Evolutionary conservation across 2,113 vertebrate species (phyloP).

Genomic region (Lota lota): DNA sequence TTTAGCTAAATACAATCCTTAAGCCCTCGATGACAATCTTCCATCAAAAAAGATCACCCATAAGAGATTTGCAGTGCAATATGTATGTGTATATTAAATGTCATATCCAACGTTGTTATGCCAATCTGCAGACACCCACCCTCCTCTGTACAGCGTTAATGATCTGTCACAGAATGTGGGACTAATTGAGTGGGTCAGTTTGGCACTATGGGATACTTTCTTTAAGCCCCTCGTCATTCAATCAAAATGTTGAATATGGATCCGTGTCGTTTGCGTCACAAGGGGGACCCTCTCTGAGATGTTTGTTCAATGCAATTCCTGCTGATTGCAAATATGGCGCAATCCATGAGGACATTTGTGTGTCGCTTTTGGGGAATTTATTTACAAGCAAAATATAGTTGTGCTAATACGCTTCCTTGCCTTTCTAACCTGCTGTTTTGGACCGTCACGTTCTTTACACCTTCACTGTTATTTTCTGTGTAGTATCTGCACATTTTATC

Average conservation of each 20-base stretch:
- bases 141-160: constrained; percentile 7
- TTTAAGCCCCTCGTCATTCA: constrained; percentile 50
- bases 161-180: constrained; percentile 27
- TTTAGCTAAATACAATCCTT: too few species aligned
- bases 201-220: constrained; percentile 23
- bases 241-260: constrained; percentile 61
- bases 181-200: constrained; percentile 62
- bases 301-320: constrained; percentile 45
- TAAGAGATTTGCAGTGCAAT: too few species aligned
- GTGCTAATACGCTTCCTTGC: too few species aligned
- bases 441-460: constrained; percentile 45
- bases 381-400: constrained; percentile 9
- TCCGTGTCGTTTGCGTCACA: constrained; percentile 58
- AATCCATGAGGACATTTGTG: constrained; percentile 6
- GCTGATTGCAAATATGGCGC: constrained; percentile 44
- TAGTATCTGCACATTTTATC: constrained; percentile 49
- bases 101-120: too few species aligned
- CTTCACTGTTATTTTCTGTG: too few species aligned
- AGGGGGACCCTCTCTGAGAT: constrained; percentile 38
- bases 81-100: too few species aligned
- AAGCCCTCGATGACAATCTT: too few species aligned
- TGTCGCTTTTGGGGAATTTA: constrained; percentile 23
- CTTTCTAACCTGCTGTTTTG: too few species aligned
- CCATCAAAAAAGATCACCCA: too few species aligned
- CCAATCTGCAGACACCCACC: not conserved